phyloP scores from a whole-genome alignment of 2,888 invertebrate species.

The Oligia strigilis region DNA sequence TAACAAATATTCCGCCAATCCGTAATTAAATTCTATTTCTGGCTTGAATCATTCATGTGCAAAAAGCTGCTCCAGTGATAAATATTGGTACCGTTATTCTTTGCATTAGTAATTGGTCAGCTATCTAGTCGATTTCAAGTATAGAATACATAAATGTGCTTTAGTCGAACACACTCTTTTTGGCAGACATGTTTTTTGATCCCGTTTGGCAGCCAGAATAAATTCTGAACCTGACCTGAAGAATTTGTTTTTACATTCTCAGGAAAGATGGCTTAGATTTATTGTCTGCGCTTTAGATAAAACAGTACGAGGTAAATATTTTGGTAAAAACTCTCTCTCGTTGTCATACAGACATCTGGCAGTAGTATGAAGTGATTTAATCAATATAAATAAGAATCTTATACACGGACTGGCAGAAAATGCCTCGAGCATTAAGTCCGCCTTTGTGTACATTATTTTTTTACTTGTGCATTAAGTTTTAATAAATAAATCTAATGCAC shows the following conservation, averaged over 20 bases:
- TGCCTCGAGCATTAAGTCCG: too few species aligned
- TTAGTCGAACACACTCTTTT: slow-evolving; percentile 29
- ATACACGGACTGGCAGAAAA: too few species aligned
- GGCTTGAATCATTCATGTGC: slow-evolving; percentile 15
- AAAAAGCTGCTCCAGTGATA: slow-evolving; percentile 46
- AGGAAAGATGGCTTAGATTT: not conserved
- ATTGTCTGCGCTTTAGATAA: not conserved
- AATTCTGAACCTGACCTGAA: not conserved
- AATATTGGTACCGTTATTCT: slow-evolving; percentile 58
- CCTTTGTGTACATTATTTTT: too few species aligned
- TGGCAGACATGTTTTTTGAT: slow-evolving; percentile 9
- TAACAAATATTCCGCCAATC: not conserved
- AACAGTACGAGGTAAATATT: not conserved
- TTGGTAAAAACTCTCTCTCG: not conserved
- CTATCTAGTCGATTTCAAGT: slow-evolving; percentile 47
- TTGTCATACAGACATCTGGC: not conserved
- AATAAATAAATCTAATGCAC: not conserved
- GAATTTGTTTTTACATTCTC: not conserved
- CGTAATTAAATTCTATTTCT: slow-evolving; percentile 13
- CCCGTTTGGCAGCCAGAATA: slow-evolving; percentile 16
- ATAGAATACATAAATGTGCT: slow-evolving; percentile 65
- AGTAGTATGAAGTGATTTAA: not conserved
- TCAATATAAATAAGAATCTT: not conserved
- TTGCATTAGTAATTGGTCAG: slow-evolving; percentile 43
- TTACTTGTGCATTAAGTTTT: too few species aligned